phyloP scores from a whole-genome alignment of 2,888 invertebrate genomes.

The Mayetiola destructor region DNA sequence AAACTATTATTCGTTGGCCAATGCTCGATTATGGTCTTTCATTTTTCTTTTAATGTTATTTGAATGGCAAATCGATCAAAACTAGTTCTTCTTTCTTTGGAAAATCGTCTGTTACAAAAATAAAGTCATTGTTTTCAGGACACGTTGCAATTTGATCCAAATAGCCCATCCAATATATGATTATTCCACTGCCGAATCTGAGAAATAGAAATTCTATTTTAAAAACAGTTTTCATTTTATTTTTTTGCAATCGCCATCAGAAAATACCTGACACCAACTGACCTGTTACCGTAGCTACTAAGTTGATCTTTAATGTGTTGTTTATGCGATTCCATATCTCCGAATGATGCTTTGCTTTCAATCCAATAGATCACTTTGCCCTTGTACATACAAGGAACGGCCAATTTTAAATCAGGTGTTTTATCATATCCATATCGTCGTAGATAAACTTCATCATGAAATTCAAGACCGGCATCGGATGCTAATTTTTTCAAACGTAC shows the following conservation, averaged over 20 bases:
- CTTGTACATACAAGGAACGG: conserved; percentile 73
- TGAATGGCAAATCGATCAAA: background rate
- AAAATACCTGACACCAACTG: background rate
- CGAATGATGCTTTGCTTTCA: conserved; percentile 93
- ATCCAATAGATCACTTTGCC: conserved; percentile 86
- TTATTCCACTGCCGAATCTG: conserved; percentile 81
- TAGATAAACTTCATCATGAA: conserved; percentile 63
- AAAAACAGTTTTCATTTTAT: no score
- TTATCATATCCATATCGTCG: conserved; percentile 79
- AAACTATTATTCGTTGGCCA: no score
- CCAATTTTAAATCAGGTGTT: conserved; percentile 85
- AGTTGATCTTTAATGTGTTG: conserved; percentile 73
- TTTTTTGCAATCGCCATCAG: background rate
- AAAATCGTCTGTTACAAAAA: conserved; percentile 41
- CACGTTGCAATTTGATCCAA: conserved; percentile 42
- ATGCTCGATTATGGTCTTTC: no score
- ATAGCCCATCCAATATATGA: conserved; percentile 93
- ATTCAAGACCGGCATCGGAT: conserved; percentile 43
- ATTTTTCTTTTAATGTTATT: background rate
- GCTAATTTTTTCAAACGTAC: conserved; percentile 38
- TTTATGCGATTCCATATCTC: conserved; percentile 65
- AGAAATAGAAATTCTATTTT: background rate
- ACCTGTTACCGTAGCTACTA: conserved; percentile 73
- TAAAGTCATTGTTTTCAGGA: conserved; percentile 46
- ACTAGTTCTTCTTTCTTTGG: conserved; percentile 38